phyloP scores from a whole-genome alignment of 1,140 invertebrate species.

The Proctacanthus coquilletti region DNA sequence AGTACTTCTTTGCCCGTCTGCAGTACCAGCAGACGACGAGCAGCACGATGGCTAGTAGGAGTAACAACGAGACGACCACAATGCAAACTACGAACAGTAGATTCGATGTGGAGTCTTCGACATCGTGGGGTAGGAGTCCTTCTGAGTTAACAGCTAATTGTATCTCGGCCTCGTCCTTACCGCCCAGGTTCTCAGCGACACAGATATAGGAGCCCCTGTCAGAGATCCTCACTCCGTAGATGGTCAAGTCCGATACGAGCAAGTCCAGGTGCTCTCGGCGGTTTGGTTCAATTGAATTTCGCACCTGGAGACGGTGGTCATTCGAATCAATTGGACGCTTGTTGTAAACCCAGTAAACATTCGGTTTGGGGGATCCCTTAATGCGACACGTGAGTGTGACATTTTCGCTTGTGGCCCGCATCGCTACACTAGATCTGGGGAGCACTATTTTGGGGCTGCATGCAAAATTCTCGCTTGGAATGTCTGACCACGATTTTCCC shows the following conservation, averaged over 20 bases:
- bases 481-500: slow-evolving; percentile 52
- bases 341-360: slow-evolving; percentile 58
- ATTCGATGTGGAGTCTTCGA: slow-evolving; percentile 23
- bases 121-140: slow-evolving; percentile 9
- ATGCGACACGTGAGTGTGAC: slow-evolving; percentile 64
- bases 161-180: slow-evolving; percentile 49
- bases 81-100: slow-evolving; percentile 36
- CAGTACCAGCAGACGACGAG: slow-evolving; percentile 52
- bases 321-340: slow-evolving; percentile 33
- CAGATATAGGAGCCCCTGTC: slow-evolving; percentile 84
- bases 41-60: slow-evolving; percentile 41
- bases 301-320: slow-evolving; percentile 33
- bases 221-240: slow-evolving; percentile 46
- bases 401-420: slow-evolving; percentile 45
- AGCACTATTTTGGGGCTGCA: slow-evolving; percentile 58
- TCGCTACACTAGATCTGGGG: slow-evolving; percentile 33
- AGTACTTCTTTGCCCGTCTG: slow-evolving; percentile 35
- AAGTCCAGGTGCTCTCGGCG: slow-evolving; percentile 4
- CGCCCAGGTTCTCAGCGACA: slow-evolving; percentile 68
- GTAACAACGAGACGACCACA: slow-evolving; percentile 38
- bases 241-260: slow-evolving; percentile 44
- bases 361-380: slow-evolving; percentile 54
- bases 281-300: slow-evolving; percentile 15
- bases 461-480: slow-evolving; percentile 61
- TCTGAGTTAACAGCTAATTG: slow-evolving; percentile 38